Base-by-base conservation (phyloP, 2,113 vertebrate species). In the Alethe diademata region DNA sequence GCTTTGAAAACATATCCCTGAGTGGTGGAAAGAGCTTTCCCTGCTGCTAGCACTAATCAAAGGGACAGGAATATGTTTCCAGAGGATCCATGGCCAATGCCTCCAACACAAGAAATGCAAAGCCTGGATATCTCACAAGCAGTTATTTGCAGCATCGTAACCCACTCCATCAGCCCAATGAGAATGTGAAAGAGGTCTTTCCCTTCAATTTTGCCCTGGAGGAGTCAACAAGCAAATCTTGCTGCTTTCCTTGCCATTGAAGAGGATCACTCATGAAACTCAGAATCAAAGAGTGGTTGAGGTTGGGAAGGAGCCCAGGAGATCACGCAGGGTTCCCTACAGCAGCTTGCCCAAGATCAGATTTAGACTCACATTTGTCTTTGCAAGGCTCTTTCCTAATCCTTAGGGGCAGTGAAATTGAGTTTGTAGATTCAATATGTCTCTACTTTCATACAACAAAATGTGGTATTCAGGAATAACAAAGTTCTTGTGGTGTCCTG, bases 1-100 rank as follows among this genome's bases (percentile, higher is more conserved):
- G 48, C 84, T 95, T 79, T 89, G 85, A 94, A 95, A 90, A 56
- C 6, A 23, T 22, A 62, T n/a, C 35, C 38, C 25, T 95, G 80
- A 48, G 25, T 38, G 42, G 28, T 38, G 25, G 36, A 81, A 89
- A 40, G 25, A 75, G 42, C 43, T 90, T 81, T 67, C 35, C 26
- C n/a, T 23, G 5, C 48, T 40, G 40, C 42, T 71, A 45, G 42
- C 5, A 7, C 28, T 90, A 62, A 75, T 93, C 86, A 90, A 94
- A 93, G 28, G 45, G 9, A 62, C 38, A 58, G 11, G 51, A 91
- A 78, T 6, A 36, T 3, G 26, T 8, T 61, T 48, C 40, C 56
- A 71, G 38, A 38, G 75, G 47, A 78, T 33, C 47, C 67, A 90
- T 5, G 25, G 66, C 9, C 45, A 91, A 22, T n/a, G 65, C 25